Base-by-base conservation (phyloP, 1,140 invertebrate species). In the Drosophila arawakana region DNA sequence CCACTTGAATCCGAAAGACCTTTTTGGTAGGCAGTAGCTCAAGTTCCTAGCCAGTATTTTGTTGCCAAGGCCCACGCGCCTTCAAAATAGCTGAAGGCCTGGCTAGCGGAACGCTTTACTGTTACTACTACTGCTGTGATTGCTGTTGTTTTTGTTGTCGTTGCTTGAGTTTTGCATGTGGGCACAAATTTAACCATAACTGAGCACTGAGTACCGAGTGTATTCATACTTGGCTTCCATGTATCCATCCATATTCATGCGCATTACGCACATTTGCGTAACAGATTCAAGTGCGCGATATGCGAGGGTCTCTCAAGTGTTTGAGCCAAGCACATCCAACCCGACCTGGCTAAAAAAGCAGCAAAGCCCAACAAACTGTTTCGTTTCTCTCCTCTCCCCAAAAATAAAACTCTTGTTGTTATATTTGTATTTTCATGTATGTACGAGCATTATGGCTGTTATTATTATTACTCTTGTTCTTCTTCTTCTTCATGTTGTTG, bases 221-320 rank as follows among this genome's bases (percentile, higher is more conserved):
- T 58, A 47, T 55, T 54, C 50, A 39, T 54, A 43, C 35, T 57
- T 58, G 61, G 61, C 54, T 57, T 50, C 49, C 50, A 63, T 74
- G 63, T 81, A 81, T 86, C 79, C 79, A 73, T 73, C 72, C 80
- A 85, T 73, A 74, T 88, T 86, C 73, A 74, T 88, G 75, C 78
- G 80, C 78, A 89, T 89, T 89, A 90, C 84, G 84, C 84, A 84
- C 81, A 89, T 90, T 89, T 90, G 85, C 85, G 85, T 89, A 89
- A 90, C 84, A 73, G 84, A 84, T 89, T 89, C 81, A 90, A 84
- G 85, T 90, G 66, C 80, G 81, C 84, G 85, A 89, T 89, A 72
- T 57, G 60, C 35, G 67, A 68, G 73, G 66, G 79, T 82, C 83
- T 82, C 83, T 88, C 83, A 63, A 88, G 82, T 78, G 75, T 78